Evolutionary conservation across 2,888 invertebrate species (phyloP).

Genomic region (Lithophane leautieri): DNA sequence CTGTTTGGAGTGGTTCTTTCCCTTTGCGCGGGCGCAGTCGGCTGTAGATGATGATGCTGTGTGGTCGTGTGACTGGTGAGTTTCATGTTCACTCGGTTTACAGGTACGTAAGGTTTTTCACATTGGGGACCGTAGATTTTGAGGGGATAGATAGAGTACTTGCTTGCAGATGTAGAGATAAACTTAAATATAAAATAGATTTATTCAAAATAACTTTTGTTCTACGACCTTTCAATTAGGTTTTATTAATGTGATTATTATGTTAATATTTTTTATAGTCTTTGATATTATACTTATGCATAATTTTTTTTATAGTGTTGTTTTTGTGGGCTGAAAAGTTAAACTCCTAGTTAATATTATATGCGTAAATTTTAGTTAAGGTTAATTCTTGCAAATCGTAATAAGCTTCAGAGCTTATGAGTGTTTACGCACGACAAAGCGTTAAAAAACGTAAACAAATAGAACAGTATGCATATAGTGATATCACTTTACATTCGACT

Average conservation of each 20-base stretch:
- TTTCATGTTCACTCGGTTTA: background rate
- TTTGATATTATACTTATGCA: background rate
- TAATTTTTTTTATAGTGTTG: no score
- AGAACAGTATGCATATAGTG: background rate
- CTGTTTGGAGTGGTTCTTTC: constrained; percentile 33
- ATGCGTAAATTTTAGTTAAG: background rate
- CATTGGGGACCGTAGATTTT: background rate
- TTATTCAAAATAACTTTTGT: background rate
- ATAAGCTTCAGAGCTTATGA: background rate
- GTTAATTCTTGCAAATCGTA: constrained; percentile 1
- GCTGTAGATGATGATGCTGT: background rate
- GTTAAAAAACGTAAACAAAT: constrained; percentile 12
- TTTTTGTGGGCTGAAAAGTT: background rate
- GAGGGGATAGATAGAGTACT: background rate
- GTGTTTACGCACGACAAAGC: background rate
- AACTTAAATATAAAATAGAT: background rate
- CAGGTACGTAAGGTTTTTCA: background rate
- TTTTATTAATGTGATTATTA: background rate
- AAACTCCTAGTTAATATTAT: background rate
- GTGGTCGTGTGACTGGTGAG: constrained; percentile 16
- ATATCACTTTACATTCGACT: constrained; percentile 28
- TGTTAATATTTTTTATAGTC: background rate
- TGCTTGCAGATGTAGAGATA: background rate
- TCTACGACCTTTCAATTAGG: background rate
- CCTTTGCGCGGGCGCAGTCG: constrained; percentile 18